Evolutionary conservation across 2,797 vertebrate species (phyloP).

Genomic region (Gorsachius magnificus): DNA sequence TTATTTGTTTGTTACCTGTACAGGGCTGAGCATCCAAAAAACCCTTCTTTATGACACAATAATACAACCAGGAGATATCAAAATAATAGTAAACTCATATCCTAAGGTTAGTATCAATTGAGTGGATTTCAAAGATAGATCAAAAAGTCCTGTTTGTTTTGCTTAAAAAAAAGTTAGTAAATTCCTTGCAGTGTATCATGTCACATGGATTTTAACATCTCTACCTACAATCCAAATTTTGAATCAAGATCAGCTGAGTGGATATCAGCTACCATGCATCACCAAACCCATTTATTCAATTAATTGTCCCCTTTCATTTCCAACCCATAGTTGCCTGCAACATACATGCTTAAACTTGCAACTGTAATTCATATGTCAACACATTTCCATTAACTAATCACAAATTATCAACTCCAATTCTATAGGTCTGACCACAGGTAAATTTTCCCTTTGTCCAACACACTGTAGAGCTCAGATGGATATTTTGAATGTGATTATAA

Average conservation of each 20-base stretch:
- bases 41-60: not conserved
- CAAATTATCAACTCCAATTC: not conserved
- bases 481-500: not conserved
- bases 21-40: not conserved
- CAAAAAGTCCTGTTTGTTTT: not conserved
- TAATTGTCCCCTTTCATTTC: not conserved
- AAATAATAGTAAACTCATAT: not conserved
- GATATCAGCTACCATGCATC: not conserved
- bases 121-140: not conserved
- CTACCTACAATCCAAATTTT: not conserved
- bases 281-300: not conserved
- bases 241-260: not conserved
- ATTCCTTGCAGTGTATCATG: not conserved
- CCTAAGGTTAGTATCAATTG: not conserved
- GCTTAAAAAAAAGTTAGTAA: not conserved
- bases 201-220: not conserved
- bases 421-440: not conserved
- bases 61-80: not conserved
- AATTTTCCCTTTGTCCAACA: not conserved
- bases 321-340: not conserved
- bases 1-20: not conserved
- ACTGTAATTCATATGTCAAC: not conserved
- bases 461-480: not conserved
- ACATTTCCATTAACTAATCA: constrained; percentile 31
- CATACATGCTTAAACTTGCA: not conserved